Evolutionary conservation across 64 coral and sea anemone genomes (phyloP).

Genomic region (Cladopsammia gracilis): DNA sequence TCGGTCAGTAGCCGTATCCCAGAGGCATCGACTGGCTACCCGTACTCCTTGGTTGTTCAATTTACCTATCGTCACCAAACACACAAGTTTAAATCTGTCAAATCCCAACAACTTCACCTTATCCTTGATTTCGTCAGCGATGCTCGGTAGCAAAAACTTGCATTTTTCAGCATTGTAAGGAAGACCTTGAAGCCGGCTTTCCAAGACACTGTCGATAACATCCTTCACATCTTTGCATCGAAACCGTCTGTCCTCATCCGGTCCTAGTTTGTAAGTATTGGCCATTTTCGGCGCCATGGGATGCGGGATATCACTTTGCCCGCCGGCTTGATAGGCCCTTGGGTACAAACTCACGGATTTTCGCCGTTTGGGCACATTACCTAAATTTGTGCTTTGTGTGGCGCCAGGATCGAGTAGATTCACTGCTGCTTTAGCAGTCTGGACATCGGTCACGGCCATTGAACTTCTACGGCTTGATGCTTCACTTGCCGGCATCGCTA

Average conservation of each 20-base stretch:
- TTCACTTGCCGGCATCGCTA: constrained; percentile 32
- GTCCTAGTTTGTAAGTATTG: constrained; percentile 55
- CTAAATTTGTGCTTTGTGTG: constrained; percentile 2
- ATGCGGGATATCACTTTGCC: background rate
- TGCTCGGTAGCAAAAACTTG: constrained; percentile 20
- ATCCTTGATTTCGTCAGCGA: constrained; percentile 73
- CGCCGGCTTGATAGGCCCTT: constrained; percentile 1
- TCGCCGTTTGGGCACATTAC: background rate
- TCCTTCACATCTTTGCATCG: constrained; percentile 55
- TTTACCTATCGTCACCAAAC: constrained; percentile 71
- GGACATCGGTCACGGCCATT: background rate
- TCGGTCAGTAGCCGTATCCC: constrained; percentile 68
- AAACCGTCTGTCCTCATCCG: constrained; percentile 50
- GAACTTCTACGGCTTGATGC: constrained; percentile 23
- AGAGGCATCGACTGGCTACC: constrained; percentile 78
- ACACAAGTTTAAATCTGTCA: constrained; percentile 76
- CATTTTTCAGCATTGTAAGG: constrained; percentile 60
- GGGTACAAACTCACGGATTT: constrained; percentile 15
- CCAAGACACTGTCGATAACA: constrained; percentile 53
- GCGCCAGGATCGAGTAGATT: constrained; percentile 3
- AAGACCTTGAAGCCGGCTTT: constrained; percentile 31
- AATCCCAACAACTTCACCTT: constrained; percentile 74
- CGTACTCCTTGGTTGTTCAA: constrained; percentile 71
- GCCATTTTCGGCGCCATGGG: background rate
- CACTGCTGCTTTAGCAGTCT: background rate